Percentiles rank a stretch among this genome's conserved stretches.
Evolutionary conservation across 2,797 vertebrate genomes (phyloP).

Genomic region (Carduelis carduelis): DNA sequence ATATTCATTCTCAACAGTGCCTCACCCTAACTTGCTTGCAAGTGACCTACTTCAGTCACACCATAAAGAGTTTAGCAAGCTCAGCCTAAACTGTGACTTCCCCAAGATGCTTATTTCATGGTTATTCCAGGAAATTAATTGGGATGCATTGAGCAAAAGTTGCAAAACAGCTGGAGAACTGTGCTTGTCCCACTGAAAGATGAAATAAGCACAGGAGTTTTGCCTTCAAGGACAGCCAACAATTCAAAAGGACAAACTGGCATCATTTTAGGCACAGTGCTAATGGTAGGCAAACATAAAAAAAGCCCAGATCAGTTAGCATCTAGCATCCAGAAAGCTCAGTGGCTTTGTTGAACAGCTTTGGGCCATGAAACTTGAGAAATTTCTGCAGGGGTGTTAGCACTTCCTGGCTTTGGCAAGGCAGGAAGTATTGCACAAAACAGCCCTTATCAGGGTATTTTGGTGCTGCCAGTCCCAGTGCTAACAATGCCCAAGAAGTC

Average conservation of each 20-base stretch:
- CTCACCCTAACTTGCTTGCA: not conserved
- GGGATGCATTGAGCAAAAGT: not conserved
- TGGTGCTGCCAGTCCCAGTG: not conserved
- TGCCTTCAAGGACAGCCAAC: not conserved
- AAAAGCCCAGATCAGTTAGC: not conserved
- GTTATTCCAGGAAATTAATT: not conserved
- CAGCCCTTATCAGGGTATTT: not conserved
- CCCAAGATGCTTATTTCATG: not conserved
- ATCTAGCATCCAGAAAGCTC: not conserved
- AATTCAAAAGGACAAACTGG: not conserved
- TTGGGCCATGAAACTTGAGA: constrained; percentile 13
- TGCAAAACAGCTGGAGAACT: not conserved
- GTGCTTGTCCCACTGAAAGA: not conserved
- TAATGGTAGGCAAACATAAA: not conserved
- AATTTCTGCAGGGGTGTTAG: constrained; percentile 12
- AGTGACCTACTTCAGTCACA: not conserved
- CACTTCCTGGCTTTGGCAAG: constrained; percentile 38
- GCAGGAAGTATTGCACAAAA: constrained; percentile 43
- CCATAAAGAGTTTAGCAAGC: not conserved
- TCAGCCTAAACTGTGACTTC: not conserved
- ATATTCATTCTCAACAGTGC: not conserved
- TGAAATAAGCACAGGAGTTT: not conserved
- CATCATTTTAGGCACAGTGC: not conserved
- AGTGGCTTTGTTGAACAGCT: not conserved
- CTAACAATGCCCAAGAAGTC: not conserved